Percentiles rank a stretch among this genome's conserved stretches.
These are phyloP conservation scores for Ryuthela nishihirai DNA, from an alignment of 2,888 invertebrate species.

Conservation along the genomic window DNA sequence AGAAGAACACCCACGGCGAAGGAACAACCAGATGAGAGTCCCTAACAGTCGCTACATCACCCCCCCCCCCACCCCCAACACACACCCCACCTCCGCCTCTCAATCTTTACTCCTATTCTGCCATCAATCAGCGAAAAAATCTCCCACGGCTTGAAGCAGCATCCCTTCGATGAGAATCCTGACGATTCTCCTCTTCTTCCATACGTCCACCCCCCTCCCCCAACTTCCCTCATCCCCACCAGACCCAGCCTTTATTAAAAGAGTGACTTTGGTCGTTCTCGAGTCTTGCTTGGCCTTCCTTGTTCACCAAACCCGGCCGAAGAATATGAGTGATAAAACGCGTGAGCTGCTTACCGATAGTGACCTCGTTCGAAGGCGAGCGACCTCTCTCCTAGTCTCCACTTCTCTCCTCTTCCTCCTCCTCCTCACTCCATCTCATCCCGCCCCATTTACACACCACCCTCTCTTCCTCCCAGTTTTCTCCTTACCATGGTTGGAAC, in stretches of 20 bases:
- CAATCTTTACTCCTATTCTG: too few relatives aligned
- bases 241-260: slow-evolving; percentile 30
- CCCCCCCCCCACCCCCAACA: too few relatives aligned
- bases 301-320: slow-evolving; percentile 12
- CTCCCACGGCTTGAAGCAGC: too few relatives aligned
- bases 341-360: slow-evolving; percentile 32
- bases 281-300: background rate
- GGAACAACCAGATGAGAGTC: too few relatives aligned
- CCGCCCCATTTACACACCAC: slow-evolving; percentile 24
- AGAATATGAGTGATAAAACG: slow-evolving; percentile 38
- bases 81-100: too few relatives aligned
- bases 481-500: slow-evolving; percentile 3
- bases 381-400: background rate
- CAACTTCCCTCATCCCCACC: too few relatives aligned
- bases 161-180: too few relatives aligned
- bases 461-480: background rate
- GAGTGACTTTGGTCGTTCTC: slow-evolving; percentile 25
- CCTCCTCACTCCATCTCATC: slow-evolving; percentile 14
- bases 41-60: too few relatives aligned
- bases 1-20: too few relatives aligned
- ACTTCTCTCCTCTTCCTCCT: too few relatives aligned
- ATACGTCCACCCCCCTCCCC: too few relatives aligned
- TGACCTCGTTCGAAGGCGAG: slow-evolving; percentile 5
- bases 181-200: too few relatives aligned
- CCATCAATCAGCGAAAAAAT: slow-evolving; percentile 35